Base-by-base conservation (phyloP, 2,797 vertebrate genomes). In the Xerus rutilus region DNA sequence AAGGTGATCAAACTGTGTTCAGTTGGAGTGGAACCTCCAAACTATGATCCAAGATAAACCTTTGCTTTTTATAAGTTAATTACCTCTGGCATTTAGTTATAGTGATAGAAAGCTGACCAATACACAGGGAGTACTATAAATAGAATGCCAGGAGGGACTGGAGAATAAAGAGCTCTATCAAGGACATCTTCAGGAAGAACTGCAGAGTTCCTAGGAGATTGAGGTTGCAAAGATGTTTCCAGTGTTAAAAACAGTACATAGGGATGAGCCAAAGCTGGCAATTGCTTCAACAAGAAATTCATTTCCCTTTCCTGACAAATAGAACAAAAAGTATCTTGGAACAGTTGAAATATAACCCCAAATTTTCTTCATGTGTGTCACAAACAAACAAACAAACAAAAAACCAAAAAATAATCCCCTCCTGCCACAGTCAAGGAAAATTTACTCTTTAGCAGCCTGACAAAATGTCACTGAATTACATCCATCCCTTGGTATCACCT, bases 381-480 rank as follows among this genome's bases (percentile, higher is more conserved):
- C 83, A 95, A 95, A 62, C 23, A 74, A 93, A 73, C 74, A 97
- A 95, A 77, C 83, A 62, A 62, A 57, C 25, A 78, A 92, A 90
- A 93, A 96, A 89, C 94, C 25, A 78, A 92, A 90, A 93, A 96
- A 89, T 95, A 97, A 95, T 97, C 93, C 96, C 94, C 62, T 96
- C 79, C 94, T 96, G 96, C 83, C 93, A 94, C 45, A 96, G 91
- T 92, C 93, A 81, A 88, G 81, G 89, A 96, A 97, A 95, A 93
- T 92, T 76, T 95, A 92, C 45, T 96, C 78, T 84, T 95, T 94
- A 96, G 57, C 79, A 96, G 81, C 57, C 89, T 97, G 96, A 96
- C 90, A 94, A 97, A 96, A 95, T 87, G 95, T 95, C 92, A 89
- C 21, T 7, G 94, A 96, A 64, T 95, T 86, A 91, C 86, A 95